Evolutionary conservation across 2,797 vertebrate genomes (phyloP).

Genomic region (Squalus acanthias): DNA sequence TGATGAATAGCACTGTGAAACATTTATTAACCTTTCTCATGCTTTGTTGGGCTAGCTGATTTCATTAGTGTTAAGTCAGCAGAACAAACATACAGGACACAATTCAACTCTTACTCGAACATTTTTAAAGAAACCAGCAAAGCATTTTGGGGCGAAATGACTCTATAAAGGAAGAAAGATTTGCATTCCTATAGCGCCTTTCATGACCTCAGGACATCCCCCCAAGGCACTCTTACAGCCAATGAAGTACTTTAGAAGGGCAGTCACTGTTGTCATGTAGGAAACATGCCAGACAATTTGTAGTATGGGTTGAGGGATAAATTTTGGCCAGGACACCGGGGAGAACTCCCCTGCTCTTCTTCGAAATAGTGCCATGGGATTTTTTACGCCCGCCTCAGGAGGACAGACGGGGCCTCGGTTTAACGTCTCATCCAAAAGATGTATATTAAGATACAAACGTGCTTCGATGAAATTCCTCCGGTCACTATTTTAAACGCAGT

Average conservation of each 20-base stretch:
- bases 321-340: background rate
- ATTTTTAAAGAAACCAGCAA: background rate
- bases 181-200: background rate
- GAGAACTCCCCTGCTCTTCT: background rate
- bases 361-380: background rate
- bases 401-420: too few relatives aligned
- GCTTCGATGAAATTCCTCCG: background rate
- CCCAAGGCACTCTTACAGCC: background rate
- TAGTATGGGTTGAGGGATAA: background rate
- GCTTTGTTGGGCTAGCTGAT: background rate
- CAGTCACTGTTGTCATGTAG: too few relatives aligned
- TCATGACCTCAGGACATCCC: background rate
- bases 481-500: background rate
- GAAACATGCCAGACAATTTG: background rate
- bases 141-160: too few relatives aligned
- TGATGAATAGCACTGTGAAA: background rate
- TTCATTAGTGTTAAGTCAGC: background rate
- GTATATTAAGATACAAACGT: background rate
- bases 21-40: background rate
- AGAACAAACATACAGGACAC: background rate
- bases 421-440: background rate
- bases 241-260: background rate
- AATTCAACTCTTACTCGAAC: background rate
- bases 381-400: background rate
- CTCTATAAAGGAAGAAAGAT: too few relatives aligned